A percentile compares a stretch with the other conserved stretches of the same genome.
Evolutionary conservation across 2,888 invertebrate genomes (phyloP).

Genomic region (Neuroscelio doddi): DNA sequence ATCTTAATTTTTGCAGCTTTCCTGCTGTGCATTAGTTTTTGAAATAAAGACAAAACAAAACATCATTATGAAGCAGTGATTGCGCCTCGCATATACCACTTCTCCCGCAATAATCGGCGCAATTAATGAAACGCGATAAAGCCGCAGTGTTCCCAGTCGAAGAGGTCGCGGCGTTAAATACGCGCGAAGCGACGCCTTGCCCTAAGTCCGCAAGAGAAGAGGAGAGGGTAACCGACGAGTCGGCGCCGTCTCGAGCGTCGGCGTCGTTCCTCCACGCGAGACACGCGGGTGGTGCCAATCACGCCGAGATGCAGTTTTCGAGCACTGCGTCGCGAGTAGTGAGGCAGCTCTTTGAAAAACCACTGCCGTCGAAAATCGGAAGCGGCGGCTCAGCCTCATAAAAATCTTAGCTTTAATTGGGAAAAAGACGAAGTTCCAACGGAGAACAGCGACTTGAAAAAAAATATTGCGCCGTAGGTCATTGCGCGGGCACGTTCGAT

Average conservation of each 20-base stretch:
- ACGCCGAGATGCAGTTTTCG: slow-evolving; percentile 5
- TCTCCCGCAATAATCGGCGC: slow-evolving; percentile 23
- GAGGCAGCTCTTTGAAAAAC: neutral
- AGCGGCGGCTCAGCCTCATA: neutral
- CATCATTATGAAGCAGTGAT: too few species aligned
- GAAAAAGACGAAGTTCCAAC: too few species aligned
- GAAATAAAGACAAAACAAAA: too few species aligned
- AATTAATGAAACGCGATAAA: slow-evolving; percentile 33
- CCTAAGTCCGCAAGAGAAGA: neutral
- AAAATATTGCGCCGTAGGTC: slow-evolving; percentile 16
- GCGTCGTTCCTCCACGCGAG: slow-evolving; percentile 2
- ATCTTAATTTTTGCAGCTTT: too few species aligned
- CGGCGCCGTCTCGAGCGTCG: slow-evolving; percentile 6
- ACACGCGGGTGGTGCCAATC: slow-evolving; percentile 8
- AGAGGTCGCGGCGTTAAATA: slow-evolving; percentile 30
- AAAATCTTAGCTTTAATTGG: too few species aligned
- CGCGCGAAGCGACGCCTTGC: neutral
- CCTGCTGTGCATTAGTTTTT: too few species aligned
- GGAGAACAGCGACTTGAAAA: too few species aligned
- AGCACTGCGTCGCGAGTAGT: neutral
- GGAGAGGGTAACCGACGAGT: slow-evolving; percentile 2
- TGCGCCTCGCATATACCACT: too few species aligned
- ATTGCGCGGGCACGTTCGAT: slow-evolving; percentile 14
- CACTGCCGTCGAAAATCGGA: neutral
- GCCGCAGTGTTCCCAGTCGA: slow-evolving; percentile 29